Conservation (phyloP, 2,888 invertebrate species). For the Acanthosoma haemorrhoidale region DNA sequence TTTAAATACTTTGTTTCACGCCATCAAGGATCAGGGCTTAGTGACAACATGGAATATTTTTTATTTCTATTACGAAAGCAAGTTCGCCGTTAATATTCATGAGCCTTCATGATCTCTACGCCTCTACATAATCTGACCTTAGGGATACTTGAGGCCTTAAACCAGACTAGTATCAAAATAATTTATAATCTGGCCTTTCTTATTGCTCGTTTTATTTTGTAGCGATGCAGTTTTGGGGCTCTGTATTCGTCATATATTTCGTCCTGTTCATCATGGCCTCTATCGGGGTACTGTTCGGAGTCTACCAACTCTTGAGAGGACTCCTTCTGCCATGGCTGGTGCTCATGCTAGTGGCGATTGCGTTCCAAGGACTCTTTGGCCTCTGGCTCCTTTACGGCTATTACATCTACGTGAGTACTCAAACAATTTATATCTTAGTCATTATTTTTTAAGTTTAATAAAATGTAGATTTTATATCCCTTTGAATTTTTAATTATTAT, state of each 20-base stretch:
- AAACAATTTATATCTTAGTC: background rate
- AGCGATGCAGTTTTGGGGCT: constrained; percentile 71
- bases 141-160: no score
- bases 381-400: constrained; percentile 83
- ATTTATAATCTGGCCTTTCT: no score
- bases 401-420: constrained; percentile 76
- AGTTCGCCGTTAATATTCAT: no score
- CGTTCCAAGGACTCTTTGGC: constrained; percentile 73
- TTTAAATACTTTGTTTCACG: no score
- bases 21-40: no score
- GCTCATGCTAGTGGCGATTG: constrained; percentile 61
- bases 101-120: no score
- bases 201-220: constrained; percentile 45
- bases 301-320: constrained; percentile 67
- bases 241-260: constrained; percentile 57
- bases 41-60: no score
- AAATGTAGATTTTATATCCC: background rate
- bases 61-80: no score
- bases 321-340: constrained; percentile 75
- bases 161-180: no score
- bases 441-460: background rate
- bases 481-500: background rate
- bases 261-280: constrained; percentile 54
- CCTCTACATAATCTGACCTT: no score
- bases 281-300: constrained; percentile 57